These are phyloP conservation scores for Polyodon spathula DNA, from an alignment of 2,113 vertebrate species.

Conservation along the genomic window DNA sequence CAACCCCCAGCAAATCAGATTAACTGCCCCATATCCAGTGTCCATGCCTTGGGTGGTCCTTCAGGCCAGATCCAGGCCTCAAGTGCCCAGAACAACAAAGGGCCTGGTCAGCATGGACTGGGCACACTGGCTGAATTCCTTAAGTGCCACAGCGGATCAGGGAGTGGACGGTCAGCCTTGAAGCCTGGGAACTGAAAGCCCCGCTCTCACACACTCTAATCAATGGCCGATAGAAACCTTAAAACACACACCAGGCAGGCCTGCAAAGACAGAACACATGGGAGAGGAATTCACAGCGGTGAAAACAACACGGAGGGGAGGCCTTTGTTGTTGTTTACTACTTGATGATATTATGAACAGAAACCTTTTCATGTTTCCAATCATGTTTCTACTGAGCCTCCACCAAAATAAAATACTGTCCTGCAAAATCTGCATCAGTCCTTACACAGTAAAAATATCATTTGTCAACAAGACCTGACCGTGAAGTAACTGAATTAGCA, in stretches of 20 bases:
- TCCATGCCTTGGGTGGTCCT: background rate
- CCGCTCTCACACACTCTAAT: background rate
- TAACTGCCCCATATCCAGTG: too few species aligned
- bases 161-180: background rate
- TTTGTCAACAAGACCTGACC: too few species aligned
- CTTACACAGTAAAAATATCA: too few species aligned
- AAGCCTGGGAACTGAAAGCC: background rate
- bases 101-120: too few species aligned
- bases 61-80: background rate
- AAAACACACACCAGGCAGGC: background rate
- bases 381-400: background rate
- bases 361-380: background rate
- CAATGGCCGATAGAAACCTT: background rate
- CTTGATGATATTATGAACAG: background rate
- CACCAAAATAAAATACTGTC: too few species aligned
- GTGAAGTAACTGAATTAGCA: too few species aligned
- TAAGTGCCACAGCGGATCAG: background rate
- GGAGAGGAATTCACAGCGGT: background rate
- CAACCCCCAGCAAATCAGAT: too few species aligned
- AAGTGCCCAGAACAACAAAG: background rate
- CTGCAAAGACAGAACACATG: background rate
- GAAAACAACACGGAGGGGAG: background rate
- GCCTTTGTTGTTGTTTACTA: background rate
- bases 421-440: too few species aligned
- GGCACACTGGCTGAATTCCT: background rate